Conservation (phyloP, 2,888 invertebrate species). For the Pristionchus arcanus region DNA sequence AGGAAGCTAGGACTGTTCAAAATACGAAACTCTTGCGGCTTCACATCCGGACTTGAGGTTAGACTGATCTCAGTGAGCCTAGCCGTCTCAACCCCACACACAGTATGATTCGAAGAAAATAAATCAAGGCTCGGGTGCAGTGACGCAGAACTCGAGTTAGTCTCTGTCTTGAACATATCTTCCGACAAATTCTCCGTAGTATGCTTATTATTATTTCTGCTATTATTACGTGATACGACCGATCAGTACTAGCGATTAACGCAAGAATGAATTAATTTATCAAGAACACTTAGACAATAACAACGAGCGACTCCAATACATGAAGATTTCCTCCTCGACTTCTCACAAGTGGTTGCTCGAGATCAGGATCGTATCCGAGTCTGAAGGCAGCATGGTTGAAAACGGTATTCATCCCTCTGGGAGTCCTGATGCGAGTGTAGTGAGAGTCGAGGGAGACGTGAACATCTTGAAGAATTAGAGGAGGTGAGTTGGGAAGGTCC, state of each 20-base stretch:
- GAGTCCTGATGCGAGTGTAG: background rate
- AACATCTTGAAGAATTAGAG: background rate
- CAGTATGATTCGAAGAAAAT: too few species aligned
- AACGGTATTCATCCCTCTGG: background rate
- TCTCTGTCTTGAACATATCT: too few species aligned
- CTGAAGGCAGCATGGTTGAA: background rate
- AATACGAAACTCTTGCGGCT: too few species aligned
- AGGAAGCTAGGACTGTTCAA: too few species aligned
- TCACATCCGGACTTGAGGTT: too few species aligned
- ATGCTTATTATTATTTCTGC: too few species aligned
- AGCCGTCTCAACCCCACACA: too few species aligned
- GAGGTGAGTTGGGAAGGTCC: background rate
- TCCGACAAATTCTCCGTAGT: too few species aligned
- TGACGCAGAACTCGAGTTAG: too few species aligned
- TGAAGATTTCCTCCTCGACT: background rate
- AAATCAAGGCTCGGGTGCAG: too few species aligned
- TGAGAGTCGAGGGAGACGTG: constrained; percentile 22
- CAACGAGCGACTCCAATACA: background rate
- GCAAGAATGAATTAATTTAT: background rate
- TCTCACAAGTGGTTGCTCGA: background rate
- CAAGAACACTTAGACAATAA: background rate
- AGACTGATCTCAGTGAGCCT: too few species aligned
- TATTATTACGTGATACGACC: too few species aligned
- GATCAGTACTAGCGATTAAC: background rate
- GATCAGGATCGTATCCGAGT: background rate